Base-by-base conservation (phyloP, 2,113 vertebrate species). In the Sturnira hondurensis region DNA sequence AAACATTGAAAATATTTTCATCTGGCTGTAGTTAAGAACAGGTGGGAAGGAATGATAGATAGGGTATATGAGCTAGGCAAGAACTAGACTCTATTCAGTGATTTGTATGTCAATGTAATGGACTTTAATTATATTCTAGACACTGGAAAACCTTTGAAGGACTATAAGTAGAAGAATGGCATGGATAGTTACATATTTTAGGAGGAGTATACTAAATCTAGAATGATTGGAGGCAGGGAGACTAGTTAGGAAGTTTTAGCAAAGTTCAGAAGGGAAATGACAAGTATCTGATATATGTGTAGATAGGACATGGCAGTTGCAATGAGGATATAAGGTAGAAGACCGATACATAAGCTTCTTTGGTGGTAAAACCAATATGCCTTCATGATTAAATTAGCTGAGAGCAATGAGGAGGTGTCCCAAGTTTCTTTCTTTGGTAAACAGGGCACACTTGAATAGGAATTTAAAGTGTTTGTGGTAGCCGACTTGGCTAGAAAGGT, bases 381-480 rank as follows among this genome's bases (percentile, higher is more conserved):
- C 14, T 65, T 70, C 10, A 61, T 92, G 24, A 81, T 67, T 78
- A 85, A 80, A 58, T 81, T 85, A n/a, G 36, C 31, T 68, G 20
- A 89, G 89, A 96, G 78, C 78, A 52, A 67, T 78, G 63, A 54
- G 3, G 22, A 77, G 54, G 33, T 71, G 2, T 77, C 50, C 3
- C 17, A 89, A 31, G n/a, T 86, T 95, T 88, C 16, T 89, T 89
- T 94, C 33, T 41, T 86, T 90, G 70, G 52, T n/a, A 83, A 24
- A 31, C 7, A 38, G 17, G 2, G 41, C 15, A 71, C 45, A 43
- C 38, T 24, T 43, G 31, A 73, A 58, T 41, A 91, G 67, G 31
- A 86, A 82, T 76, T 70, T 84, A 73, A n/a, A 74, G 24, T 56
- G 54, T 11, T 96, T 17, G 7, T 91, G 19, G 26, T 86, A 33